phyloP scores from a whole-genome alignment of 2,797 vertebrate species.

The Tenualosa thibaudeaui region DNA sequence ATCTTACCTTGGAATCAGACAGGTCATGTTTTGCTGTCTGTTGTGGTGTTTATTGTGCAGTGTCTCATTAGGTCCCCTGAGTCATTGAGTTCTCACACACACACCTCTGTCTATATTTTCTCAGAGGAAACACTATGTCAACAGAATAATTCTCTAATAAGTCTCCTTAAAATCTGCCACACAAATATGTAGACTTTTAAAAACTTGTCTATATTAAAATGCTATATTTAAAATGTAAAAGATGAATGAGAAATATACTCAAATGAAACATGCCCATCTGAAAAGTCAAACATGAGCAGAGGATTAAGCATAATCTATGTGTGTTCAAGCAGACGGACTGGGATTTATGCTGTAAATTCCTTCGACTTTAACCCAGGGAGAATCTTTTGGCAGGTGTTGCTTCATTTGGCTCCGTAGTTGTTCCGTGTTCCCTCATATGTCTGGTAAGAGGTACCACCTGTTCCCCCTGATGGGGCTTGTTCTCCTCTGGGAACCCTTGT shows the following conservation, averaged over 20 bases:
- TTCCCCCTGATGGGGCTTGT: not conserved
- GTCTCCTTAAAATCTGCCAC: no score
- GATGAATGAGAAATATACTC: not conserved
- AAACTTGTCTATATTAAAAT: not conserved
- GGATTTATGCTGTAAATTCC: not conserved
- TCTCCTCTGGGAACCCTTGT: not conserved
- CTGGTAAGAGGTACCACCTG: not conserved
- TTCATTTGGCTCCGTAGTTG: not conserved
- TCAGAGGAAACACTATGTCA: not conserved
- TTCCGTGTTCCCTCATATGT: not conserved
- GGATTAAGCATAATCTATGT: not conserved
- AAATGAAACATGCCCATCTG: not conserved
- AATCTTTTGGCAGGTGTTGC: not conserved
- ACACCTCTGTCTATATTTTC: not conserved
- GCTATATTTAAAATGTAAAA: not conserved
- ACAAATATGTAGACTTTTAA: not conserved
- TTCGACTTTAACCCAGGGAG: not conserved
- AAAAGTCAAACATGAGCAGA: not conserved
- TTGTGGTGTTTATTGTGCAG: not conserved
- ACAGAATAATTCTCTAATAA: not conserved
- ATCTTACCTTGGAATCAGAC: not conserved
- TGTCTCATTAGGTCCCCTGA: not conserved
- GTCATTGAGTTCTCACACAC: not conserved
- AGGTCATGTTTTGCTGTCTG: not conserved
- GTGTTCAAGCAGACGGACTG: not conserved